Percentiles rank a stretch among this genome's conserved stretches.
Evolutionary conservation across 1,140 invertebrate genomes (phyloP).

Genomic region (Drosophila albomicans): DNA sequence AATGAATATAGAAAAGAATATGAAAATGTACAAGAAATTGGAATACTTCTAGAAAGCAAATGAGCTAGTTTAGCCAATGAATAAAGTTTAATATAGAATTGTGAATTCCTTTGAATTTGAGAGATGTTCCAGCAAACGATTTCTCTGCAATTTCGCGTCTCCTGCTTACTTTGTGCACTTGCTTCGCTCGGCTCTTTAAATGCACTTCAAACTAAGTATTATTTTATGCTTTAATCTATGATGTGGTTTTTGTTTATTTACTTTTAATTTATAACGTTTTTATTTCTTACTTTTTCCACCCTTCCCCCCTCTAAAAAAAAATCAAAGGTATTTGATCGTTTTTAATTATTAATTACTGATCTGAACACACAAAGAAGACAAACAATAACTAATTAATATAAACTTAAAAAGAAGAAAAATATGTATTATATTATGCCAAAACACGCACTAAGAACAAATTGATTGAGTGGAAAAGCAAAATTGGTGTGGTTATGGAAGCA

Average conservation of each 20-base stretch:
- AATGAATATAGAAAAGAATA: no score
- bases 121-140: not conserved
- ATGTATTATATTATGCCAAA: conserved; percentile 60
- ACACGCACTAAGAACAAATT: conserved; percentile 75
- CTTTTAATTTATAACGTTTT: conserved; percentile 72
- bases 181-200: conserved; percentile 1
- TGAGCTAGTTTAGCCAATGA: not conserved
- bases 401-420: conserved; percentile 9
- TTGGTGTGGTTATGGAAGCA: conserved; percentile 54
- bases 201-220: conserved; percentile 9
- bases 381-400: conserved; percentile 31
- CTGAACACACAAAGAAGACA: conserved; percentile 37
- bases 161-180: conserved; percentile 24
- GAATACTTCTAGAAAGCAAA: no score
- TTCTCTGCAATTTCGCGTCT: not conserved
- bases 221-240: conserved; percentile 32
- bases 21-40: no score
- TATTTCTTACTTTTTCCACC: conserved; percentile 67
- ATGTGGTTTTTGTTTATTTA: conserved; percentile 65
- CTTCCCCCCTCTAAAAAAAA: conserved; percentile 38
- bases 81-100: not conserved
- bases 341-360: conserved; percentile 28
- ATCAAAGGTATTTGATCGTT: conserved; percentile 81
- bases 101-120: no score
- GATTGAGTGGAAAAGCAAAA: conserved; percentile 12